Conservation (phyloP, 2,797 vertebrate species). For the Danio tinwini region DNA sequence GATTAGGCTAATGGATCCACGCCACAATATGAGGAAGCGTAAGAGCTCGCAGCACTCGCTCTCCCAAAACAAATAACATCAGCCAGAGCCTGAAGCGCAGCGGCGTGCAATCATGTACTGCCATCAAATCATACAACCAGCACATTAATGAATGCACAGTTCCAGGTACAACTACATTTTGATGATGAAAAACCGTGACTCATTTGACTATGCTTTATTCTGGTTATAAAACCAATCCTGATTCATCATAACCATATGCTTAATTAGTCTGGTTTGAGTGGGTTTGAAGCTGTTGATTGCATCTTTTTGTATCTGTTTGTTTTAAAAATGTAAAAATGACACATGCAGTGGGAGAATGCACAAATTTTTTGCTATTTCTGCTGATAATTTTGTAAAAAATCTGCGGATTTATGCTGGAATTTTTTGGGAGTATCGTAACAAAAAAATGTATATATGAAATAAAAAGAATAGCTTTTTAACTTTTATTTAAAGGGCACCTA, state of each 20-base stretch:
- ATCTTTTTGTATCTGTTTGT: no score
- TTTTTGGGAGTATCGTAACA: no score
- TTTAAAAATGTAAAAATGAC: no score
- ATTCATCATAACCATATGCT: neutral
- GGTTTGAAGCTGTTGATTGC: neutral
- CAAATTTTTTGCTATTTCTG: no score
- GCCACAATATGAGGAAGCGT: conserved; percentile 54
- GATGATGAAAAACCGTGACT: neutral
- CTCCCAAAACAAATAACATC: conserved; percentile 42
- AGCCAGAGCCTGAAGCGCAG: conserved; percentile 29
- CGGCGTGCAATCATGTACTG: conserved; percentile 6
- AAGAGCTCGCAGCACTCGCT: conserved; percentile 36
- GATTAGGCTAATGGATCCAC: conserved; percentile 60
- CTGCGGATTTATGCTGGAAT: no score
- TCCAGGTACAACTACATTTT: neutral
- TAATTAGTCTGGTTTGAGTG: conserved; percentile 4
- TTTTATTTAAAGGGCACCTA: no score
- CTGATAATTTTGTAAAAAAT: no score
- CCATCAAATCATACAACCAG: conserved; percentile 11
- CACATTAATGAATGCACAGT: neutral
- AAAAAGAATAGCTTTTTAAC: no score
- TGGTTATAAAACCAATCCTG: neutral
- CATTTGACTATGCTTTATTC: neutral
- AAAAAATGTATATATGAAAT: no score
- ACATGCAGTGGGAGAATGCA: no score